These are phyloP conservation scores for Antechinus flavipes DNA, from an alignment of 2,113 vertebrate genomes.

Conservation along the genomic window DNA sequence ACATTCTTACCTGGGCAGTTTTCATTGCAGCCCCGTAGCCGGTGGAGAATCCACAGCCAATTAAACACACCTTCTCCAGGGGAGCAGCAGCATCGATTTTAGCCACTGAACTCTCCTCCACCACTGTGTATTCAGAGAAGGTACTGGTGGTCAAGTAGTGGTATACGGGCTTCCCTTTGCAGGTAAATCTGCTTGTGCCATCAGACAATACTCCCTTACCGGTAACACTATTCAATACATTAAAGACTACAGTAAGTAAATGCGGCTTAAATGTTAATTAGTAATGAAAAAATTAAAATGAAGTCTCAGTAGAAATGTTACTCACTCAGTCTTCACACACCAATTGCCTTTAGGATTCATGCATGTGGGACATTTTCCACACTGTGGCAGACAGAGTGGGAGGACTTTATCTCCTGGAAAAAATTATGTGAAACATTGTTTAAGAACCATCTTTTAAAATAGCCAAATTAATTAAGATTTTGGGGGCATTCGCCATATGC, in stretches of 20 bases:
- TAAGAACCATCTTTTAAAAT: background rate
- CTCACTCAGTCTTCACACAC: conserved; percentile 84
- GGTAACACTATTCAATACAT: conserved; percentile 57
- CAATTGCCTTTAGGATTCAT: conserved; percentile 73
- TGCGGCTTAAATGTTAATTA: background rate
- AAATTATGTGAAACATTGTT: background rate
- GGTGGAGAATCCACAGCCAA: conserved; percentile 88
- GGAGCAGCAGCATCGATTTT: conserved; percentile 88
- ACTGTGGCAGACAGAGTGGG: conserved; percentile 80
- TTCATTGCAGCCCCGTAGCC: conserved; percentile 92
- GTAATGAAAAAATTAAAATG: conserved; percentile 9
- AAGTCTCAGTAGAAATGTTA: background rate
- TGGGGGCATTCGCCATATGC: no score
- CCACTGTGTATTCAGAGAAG: conserved; percentile 91
- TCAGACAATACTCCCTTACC: conserved; percentile 74
- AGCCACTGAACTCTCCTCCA: conserved; percentile 83
- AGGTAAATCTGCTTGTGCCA: conserved; percentile 85
- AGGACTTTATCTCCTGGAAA: conserved; percentile 84
- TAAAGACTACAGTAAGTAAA: conserved; percentile 52
- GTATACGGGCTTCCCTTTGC: conserved; percentile 86
- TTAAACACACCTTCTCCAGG: conserved; percentile 89
- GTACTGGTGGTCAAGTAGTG: conserved; percentile 89
- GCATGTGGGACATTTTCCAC: conserved; percentile 80
- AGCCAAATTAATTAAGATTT: background rate
- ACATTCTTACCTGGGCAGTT: conserved; percentile 84